These are phyloP conservation scores for Drosophila recens DNA, from an alignment of 2,888 invertebrate genomes.

Conservation along the genomic window DNA sequence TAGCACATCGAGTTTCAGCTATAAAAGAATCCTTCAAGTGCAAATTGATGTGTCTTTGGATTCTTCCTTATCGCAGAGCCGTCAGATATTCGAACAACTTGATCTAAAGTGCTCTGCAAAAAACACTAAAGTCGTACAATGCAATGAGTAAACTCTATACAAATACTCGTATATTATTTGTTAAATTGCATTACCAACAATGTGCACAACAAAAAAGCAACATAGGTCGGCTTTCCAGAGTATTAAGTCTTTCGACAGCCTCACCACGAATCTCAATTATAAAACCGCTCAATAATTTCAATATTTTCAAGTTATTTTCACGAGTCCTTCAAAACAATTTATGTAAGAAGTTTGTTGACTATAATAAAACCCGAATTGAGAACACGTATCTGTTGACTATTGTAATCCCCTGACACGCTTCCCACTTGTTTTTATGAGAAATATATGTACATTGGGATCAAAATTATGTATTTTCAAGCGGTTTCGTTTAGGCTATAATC, in stretches of 20 bases:
- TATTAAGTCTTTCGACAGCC: not conserved
- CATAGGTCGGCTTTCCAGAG: constrained; percentile 2
- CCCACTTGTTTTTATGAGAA: not conserved
- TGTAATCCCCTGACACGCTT: not conserved
- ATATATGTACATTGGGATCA: not conserved
- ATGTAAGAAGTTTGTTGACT: not conserved
- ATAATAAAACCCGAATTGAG: not conserved
- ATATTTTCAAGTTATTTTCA: not conserved
- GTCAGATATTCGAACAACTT: constrained; percentile 5
- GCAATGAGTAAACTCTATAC: not conserved
- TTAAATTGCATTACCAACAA: not conserved
- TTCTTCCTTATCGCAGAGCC: constrained; percentile 11
- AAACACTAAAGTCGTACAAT: not conserved
- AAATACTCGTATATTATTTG: not conserved
- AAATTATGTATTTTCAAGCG: not conserved
- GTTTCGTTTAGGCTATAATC: not conserved
- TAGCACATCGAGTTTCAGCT: constrained; percentile 11
- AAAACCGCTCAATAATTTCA: not conserved
- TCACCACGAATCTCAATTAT: not conserved
- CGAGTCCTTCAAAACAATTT: not conserved
- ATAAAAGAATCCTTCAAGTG: not conserved
- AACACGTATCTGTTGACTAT: not conserved
- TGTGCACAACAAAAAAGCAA: constrained; percentile 1
- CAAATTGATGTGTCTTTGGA: not conserved
- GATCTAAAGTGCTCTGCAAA: constrained; percentile 7